A percentile compares a stretch with the other conserved stretches of the same genome.
Evolutionary conservation across 1,140 invertebrate genomes (phyloP).

Genomic region (Eurosta solidaginis): DNA sequence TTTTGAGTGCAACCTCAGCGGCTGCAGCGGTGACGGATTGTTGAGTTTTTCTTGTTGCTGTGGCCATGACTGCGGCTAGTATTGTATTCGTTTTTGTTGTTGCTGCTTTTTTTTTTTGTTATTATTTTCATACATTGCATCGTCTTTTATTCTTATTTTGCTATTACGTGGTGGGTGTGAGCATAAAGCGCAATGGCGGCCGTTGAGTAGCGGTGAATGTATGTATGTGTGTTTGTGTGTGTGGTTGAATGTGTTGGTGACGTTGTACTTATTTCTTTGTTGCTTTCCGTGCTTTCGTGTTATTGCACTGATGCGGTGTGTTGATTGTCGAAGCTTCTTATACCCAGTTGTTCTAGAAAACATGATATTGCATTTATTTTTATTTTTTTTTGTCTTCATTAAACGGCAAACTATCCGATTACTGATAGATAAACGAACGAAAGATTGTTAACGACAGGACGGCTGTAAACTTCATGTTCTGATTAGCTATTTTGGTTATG

Average conservation of each 20-base stretch:
- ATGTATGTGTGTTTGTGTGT: not conserved
- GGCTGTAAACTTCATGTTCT: no score
- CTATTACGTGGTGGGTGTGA: not conserved
- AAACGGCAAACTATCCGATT: no score
- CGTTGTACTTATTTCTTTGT: not conserved
- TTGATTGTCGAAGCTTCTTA: no score
- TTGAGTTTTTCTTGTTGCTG: slow-evolving; percentile 18
- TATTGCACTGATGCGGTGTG: not conserved
- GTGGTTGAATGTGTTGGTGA: not conserved
- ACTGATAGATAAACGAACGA: no score
- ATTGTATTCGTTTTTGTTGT: slow-evolving; percentile 3
- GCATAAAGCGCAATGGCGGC: not conserved
- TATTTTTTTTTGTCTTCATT: no score
- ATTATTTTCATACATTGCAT: not conserved
- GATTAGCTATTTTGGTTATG: no score
- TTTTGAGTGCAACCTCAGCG: slow-evolving; percentile 20
- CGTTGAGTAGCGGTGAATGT: not conserved
- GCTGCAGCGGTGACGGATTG: not conserved
- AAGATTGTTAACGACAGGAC: no score
- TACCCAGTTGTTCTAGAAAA: no score
- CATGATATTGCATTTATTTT: no score
- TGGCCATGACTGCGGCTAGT: not conserved
- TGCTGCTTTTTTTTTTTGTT: not conserved
- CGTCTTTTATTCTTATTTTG: slow-evolving; percentile 9
- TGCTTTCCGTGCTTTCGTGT: not conserved